These are phyloP conservation scores for Apamea monoglypha DNA, from an alignment of 2,888 invertebrate species.

Conservation along the genomic window DNA sequence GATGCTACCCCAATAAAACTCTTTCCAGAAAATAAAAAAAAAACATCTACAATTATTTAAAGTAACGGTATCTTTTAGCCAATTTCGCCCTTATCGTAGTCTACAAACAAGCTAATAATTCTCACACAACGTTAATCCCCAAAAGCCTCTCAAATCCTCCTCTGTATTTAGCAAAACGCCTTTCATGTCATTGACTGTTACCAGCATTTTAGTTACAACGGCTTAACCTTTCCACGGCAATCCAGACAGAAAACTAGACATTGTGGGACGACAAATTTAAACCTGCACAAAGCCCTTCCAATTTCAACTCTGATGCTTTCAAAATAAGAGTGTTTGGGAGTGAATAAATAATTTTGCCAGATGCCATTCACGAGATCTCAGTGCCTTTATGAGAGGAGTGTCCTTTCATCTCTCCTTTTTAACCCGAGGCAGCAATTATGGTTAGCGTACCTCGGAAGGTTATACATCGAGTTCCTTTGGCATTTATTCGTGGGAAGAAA, in stretches of 20 bases:
- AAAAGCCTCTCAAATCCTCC: conserved; percentile 56
- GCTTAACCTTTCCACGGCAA: conserved; percentile 81
- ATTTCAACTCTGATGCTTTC: conserved; percentile 22
- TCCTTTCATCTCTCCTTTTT: conserved; percentile 87
- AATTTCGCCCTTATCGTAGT: conserved; percentile 25
- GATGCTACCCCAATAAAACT: too few species aligned
- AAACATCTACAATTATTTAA: not conserved
- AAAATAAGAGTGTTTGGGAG: conserved; percentile 60
- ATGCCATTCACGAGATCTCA: conserved; percentile 77
- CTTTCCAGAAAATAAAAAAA: not conserved
- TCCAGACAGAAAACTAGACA: conserved; percentile 83
- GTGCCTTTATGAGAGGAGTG: conserved; percentile 81
- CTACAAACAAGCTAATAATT: conserved; percentile 52
- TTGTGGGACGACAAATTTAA: conserved; percentile 66
- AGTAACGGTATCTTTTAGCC: not conserved
- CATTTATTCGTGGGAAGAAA: conserved; percentile 55
- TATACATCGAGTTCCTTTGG: conserved; percentile 78
- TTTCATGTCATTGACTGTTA: conserved; percentile 72
- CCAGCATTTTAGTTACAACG: conserved; percentile 76
- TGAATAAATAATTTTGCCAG: conserved; percentile 63
- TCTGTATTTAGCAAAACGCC: conserved; percentile 63
- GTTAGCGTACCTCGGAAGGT: conserved; percentile 83
- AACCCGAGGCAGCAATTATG: conserved; percentile 87
- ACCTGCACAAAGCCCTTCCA: not conserved
- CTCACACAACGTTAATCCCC: conserved; percentile 32